Evolutionary conservation across 2,113 vertebrate species (phyloP).

Genomic region (Sprattus sprattus): DNA sequence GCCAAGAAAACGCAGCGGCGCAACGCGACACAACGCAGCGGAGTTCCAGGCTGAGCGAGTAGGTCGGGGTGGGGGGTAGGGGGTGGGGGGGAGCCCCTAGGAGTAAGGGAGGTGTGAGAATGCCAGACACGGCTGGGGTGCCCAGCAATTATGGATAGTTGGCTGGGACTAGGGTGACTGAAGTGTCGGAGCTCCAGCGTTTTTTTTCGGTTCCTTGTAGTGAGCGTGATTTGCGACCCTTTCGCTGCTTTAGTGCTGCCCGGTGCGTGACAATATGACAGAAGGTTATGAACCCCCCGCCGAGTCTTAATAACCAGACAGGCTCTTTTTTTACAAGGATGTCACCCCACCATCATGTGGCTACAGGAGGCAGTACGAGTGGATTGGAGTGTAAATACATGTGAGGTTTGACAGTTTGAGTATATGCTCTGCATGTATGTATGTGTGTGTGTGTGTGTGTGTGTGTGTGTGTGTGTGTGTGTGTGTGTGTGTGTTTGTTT

Average conservation of each 20-base stretch:
- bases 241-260: background rate
- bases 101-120: too few relatives aligned
- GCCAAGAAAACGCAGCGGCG: background rate
- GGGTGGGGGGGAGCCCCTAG: too few relatives aligned
- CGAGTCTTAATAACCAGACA: background rate
- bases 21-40: background rate
- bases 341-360: background rate
- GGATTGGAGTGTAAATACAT: background rate
- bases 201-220: background rate
- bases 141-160: background rate
- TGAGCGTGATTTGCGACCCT: background rate
- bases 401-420: background rate
- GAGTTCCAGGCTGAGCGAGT: background rate
- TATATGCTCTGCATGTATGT: background rate
- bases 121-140: background rate
- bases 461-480: background rate
- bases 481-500: constrained; percentile 20
- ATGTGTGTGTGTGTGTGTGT: background rate
- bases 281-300: constrained; percentile 9
- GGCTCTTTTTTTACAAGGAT: background rate
- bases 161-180: background rate
- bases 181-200: background rate
- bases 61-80: background rate
- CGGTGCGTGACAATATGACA: background rate
- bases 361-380: background rate